Evolutionary conservation across 2,113 vertebrate genomes (phyloP).

Genomic region (Urocynchramus pylzowi): DNA sequence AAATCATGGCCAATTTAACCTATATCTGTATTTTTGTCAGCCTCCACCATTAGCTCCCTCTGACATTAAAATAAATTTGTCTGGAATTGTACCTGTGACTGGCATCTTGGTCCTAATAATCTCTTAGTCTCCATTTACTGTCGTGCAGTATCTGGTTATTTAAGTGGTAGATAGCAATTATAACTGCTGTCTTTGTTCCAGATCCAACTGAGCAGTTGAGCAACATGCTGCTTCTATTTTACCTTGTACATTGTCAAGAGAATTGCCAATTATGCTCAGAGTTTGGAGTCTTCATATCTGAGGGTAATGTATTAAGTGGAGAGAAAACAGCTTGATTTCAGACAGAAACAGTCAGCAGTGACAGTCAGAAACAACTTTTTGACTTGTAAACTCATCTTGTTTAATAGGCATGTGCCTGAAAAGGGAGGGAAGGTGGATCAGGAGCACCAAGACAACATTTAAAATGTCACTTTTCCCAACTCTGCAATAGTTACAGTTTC

Average conservation of each 20-base stretch:
- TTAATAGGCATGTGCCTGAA: neutral
- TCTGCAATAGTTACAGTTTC: neutral
- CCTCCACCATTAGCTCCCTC: neutral
- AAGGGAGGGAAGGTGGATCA: neutral
- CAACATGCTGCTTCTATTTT: slow-evolving; percentile 39
- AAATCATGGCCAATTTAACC: neutral
- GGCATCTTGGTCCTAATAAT: neutral
- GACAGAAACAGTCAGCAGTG: neutral
- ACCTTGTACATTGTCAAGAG: slow-evolving; percentile 27
- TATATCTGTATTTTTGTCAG: neutral
- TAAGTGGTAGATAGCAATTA: slow-evolving; percentile 36
- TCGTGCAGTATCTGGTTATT: slow-evolving; percentile 5
- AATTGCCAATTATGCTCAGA: slow-evolving; percentile 16
- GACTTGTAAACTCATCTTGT: slow-evolving; percentile 11
- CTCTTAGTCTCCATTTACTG: neutral
- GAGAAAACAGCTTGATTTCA: slow-evolving; percentile 36
- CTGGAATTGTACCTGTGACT: neutral
- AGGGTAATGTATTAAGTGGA: neutral
- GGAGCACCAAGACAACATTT: neutral
- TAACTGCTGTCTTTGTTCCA: slow-evolving; percentile 3
- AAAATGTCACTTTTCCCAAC: neutral
- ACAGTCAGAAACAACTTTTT: slow-evolving; percentile 25
- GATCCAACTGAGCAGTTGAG: slow-evolving; percentile 12
- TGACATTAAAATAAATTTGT: neutral
- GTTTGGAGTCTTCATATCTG: slow-evolving; percentile 11